Base-by-base conservation (phyloP, 2,113 vertebrate species). In the Leptobrachium leishanense region DNA sequence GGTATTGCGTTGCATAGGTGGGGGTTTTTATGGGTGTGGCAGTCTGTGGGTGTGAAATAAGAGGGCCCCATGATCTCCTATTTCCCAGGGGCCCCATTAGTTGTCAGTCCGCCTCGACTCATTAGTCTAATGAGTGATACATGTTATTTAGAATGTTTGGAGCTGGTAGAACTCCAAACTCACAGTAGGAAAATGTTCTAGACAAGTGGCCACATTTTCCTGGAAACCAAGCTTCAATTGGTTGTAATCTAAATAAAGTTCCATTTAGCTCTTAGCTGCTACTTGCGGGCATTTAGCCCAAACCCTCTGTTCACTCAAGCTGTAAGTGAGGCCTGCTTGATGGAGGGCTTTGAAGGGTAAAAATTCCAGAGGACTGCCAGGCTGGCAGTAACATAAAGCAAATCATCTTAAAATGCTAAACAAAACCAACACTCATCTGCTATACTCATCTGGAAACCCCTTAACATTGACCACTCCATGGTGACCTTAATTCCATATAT, bases 191-290 rank as follows among this genome's bases (percentile, higher is more conserved):
- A 80, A 79, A 80, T 80, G 50, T 74, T 68, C 64, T 12, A 65
- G 20, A 71, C 68, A 78, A 71, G 76, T 79, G 77, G 71, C 71
- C 77, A 74, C 63, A 44, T 74, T 67, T 79, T 79, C 70, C 71
- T 79, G 70, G 77, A 79, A 79, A 55, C 63, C 70, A 57, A 44
- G 59, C 64, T 44, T 31, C 67, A 79, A 73, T 79, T 74, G 70
- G 74, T 59, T 67, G 69, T 55, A 74, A 73, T 74, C 50, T 79
- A 79, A 79, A 79, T 79, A 76, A 88, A 89, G 82, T 79, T 82
- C 82, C 86, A 88, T 90, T 85, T 88, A 85, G 81, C 80, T 85
- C 69, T 84, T 90, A 88, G 88, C 90, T 85, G 84, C 73, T 77
- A 84, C 57, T 85, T 82, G 63, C 80, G 91, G 90, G 90, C 89